A percentile compares a stretch with the other conserved stretches of the same genome.
These are phyloP conservation scores for Stomatorhinus walkeri DNA, from an alignment of 2,797 vertebrate species.

Conservation along the genomic window DNA sequence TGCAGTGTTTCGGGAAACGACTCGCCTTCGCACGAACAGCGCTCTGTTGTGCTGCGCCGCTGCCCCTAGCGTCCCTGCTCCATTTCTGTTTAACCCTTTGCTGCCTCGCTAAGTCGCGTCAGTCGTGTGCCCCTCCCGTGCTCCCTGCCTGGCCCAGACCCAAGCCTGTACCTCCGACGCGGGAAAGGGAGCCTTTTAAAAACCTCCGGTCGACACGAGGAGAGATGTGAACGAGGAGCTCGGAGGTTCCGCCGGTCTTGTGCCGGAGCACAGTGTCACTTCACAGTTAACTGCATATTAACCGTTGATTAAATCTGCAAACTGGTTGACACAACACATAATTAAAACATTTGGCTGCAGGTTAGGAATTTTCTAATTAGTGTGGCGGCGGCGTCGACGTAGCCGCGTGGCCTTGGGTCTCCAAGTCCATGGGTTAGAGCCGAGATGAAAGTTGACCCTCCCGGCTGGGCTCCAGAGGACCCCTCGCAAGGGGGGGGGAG, in stretches of 20 bases:
- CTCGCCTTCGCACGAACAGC: slow-evolving; percentile 76
- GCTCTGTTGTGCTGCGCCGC: slow-evolving; percentile 72
- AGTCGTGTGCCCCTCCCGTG: background rate
- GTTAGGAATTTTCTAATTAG: slow-evolving; percentile 49
- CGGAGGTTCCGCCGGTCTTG: background rate
- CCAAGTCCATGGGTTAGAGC: slow-evolving; percentile 32
- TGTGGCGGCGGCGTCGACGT: slow-evolving; percentile 37
- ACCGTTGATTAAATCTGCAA: slow-evolving; percentile 37
- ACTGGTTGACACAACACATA: slow-evolving; percentile 46
- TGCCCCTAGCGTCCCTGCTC: slow-evolving; percentile 68
- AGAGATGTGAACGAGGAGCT: background rate
- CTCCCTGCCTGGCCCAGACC: background rate
- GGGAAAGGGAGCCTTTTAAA: background rate
- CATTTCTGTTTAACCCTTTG: slow-evolving; percentile 71
- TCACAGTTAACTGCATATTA: slow-evolving; percentile 30
- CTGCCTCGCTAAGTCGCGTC: slow-evolving; percentile 44
- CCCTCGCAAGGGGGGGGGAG: background rate
- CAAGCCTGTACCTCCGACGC: background rate
- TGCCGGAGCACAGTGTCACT: background rate
- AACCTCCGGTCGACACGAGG: background rate
- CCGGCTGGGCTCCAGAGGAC: background rate
- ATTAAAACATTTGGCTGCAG: slow-evolving; percentile 46
- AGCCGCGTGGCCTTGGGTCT: slow-evolving; percentile 35
- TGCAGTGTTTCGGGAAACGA: slow-evolving; percentile 83
- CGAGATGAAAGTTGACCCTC: slow-evolving; percentile 37